phyloP scores from a whole-genome alignment of 2,113 vertebrate genomes.

The Columba livia region DNA sequence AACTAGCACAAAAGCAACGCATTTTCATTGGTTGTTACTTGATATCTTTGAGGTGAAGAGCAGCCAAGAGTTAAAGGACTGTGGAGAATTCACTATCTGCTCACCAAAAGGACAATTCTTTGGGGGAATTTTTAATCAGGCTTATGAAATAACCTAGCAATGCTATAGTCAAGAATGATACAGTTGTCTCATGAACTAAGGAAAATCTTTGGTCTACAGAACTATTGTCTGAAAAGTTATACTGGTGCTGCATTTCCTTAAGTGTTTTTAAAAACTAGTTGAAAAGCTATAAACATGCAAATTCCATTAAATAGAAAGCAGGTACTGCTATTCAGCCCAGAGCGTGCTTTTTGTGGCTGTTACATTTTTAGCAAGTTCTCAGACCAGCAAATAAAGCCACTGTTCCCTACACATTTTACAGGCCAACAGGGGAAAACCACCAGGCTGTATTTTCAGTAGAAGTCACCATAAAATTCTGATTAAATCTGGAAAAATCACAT shows the following conservation, averaged over 20 bases:
- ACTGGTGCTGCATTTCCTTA: not conserved
- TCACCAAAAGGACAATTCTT: not conserved
- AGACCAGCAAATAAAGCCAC: not conserved
- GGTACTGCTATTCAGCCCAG: not conserved
- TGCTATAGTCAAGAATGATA: not conserved
- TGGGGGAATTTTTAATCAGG: not conserved
- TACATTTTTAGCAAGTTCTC: not conserved
- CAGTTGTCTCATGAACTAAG: not conserved
- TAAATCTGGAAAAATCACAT: not conserved
- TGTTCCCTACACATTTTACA: not conserved
- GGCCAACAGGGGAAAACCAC: not conserved
- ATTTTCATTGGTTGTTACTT: not conserved
- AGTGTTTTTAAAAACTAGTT: not conserved
- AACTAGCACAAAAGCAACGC: not conserved
- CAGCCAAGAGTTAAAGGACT: not conserved
- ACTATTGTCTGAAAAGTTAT: not conserved
- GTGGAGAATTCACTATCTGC: not conserved
- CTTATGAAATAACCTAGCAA: not conserved
- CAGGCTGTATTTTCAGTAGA: not conserved
- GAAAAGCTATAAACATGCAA: not conserved
- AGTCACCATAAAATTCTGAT: not conserved
- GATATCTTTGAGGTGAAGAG: not conserved
- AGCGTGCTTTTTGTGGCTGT: not conserved
- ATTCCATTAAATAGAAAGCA: not conserved
- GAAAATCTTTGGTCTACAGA: not conserved